Evolutionary conservation across 2,113 vertebrate species (phyloP), one percentile per base, ranked within the genome.

Genomic region (Acanthochromis polyacanthus): DNA sequence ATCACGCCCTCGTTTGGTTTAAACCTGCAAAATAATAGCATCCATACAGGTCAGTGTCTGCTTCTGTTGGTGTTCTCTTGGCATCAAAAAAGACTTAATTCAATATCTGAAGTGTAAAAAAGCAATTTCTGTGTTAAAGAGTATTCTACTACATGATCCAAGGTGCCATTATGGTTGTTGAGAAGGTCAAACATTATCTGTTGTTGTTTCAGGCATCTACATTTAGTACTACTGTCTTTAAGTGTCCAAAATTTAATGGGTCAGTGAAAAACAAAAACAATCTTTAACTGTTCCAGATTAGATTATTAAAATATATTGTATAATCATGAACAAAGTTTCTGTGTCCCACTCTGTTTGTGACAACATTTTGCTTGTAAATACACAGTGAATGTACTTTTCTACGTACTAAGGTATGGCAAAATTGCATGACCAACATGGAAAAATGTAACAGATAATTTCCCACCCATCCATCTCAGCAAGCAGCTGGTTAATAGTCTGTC

Each of bases 391-490:
- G 43, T 7, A 30, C 5, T 23, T 70, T 38, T 22, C 23, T 53
- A 25, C 40, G 1, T 64, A 59, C 11, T 16, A 19, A 51, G 20
- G 36, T n/a, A 62, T 51, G 0, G 6, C 0, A 14, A 56, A n/a
- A 0, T 70, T 70, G 0, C 2, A 16, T 52, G 23, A n/a, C 15
- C 16, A 22, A 16, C 32, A 56, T 60, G 7, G 30, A 25, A 38
- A 62, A 53, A 78, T 25, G 19, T 3, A 22, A 45, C 32, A 12
- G 6, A 48, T 43, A 3, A 28, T 19, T 58, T 30, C 0, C 22
- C 95, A 99, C 98, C 98, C 98, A 80, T 99, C 98, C 97, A 99
- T 98, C 93, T 99, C 98, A 84, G 98, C 98, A 84, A 99, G 97
- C 12, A 99, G 96, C 77, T 99, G 98, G 92, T 99, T 99, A 89